These are phyloP conservation scores for Antennarius maculatus DNA, from an alignment of 2,797 vertebrate species.

Conservation along the genomic window DNA sequence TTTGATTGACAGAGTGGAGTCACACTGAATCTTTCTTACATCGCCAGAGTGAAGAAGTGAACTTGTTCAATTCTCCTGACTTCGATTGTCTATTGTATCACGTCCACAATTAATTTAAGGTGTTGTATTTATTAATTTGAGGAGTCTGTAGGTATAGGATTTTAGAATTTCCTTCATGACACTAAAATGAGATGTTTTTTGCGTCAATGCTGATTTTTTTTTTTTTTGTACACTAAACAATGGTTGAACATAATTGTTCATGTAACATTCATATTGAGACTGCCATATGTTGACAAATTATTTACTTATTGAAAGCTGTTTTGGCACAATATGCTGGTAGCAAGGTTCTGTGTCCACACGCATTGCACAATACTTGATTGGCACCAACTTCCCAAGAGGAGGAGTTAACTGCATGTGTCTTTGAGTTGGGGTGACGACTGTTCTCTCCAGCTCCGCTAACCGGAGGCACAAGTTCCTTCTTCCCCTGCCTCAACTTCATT, in stretches of 20 bases:
- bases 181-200: neutral
- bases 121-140: neutral
- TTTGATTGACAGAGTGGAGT: no score
- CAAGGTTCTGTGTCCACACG: conserved; percentile 38
- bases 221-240: neutral
- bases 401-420: conserved; percentile 77
- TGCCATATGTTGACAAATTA: conserved; percentile 43
- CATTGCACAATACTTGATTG: conserved; percentile 72
- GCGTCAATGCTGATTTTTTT: neutral
- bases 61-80: neutral
- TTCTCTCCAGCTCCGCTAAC: conserved; percentile 79
- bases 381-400: conserved; percentile 72
- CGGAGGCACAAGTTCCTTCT: conserved; percentile 78
- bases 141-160: neutral
- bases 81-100: neutral
- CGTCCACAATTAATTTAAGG: neutral
- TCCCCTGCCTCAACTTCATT: conserved; percentile 73
- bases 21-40: no score
- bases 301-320: conserved; percentile 40
- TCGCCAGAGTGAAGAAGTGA: no score
- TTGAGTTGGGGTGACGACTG: conserved; percentile 50
- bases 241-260: neutral
- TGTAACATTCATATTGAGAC: neutral
- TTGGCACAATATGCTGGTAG: conserved; percentile 32
- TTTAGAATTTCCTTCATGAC: neutral